Conservation (phyloP, 2,113 vertebrate species). For the Kobus ellipsiprymnus region DNA sequence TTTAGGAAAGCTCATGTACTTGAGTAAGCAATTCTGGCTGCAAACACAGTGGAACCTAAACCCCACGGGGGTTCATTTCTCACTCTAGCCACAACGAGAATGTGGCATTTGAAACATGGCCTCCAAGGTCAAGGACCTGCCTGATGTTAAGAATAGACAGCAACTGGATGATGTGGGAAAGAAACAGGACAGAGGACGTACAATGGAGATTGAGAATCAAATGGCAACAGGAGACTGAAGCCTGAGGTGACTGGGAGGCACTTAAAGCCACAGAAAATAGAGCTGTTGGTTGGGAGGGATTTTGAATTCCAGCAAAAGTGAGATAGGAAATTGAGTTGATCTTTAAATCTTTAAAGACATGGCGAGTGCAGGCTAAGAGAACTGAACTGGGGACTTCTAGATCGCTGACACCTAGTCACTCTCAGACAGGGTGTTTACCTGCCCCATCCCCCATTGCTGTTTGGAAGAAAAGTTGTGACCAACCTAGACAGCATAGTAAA, state of each 20-base stretch:
- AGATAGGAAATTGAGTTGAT: not conserved
- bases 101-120: not conserved
- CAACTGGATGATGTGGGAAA: not conserved
- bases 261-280: not conserved
- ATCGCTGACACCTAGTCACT: not conserved
- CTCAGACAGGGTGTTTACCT: not conserved
- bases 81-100: not conserved
- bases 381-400: not conserved
- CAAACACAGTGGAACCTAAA: not conserved
- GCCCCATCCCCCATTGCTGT: not conserved
- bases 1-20: not conserved
- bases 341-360: not conserved
- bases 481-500: not conserved
- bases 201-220: not conserved
- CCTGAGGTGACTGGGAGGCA: not conserved
- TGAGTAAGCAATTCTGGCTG: not conserved
- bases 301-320: not conserved
- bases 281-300: not conserved
- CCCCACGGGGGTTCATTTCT: not conserved
- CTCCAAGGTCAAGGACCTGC: not conserved
- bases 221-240: not conserved
- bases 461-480: not conserved
- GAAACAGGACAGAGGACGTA: not conserved
- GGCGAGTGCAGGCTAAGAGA: not conserved
- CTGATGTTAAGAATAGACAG: not conserved